Base-by-base conservation (phyloP, 2,888 invertebrate species). In the Rhagonycha lutea region DNA sequence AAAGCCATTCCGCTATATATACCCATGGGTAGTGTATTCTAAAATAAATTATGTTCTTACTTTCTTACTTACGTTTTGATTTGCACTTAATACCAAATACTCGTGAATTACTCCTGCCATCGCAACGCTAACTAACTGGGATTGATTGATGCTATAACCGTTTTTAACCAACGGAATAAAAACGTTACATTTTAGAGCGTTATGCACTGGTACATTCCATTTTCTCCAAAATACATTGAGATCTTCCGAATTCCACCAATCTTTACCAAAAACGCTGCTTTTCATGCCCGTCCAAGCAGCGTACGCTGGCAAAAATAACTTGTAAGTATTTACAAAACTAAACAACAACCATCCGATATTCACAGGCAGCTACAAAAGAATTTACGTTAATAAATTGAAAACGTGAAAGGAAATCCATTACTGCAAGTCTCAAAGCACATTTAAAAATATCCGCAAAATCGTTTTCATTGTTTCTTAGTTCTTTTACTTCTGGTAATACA, bases 41-140 rank as follows among this genome's bases (percentile, higher is more conserved):
- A 26, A 3, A 72, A 75, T 4, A 18, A 18, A 18, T 14, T 0
- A 18, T 12, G 61, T 10, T 62, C 9, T 23, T 11, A 62, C 11
- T 12, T 70, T 14, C n/a, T 18, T 28, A 14, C 9, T n/a, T 24
- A 14, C 70, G 23, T 18, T 32, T 14, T 29, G 4, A 18, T 32
- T 32, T 29, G 4, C 14, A 28, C 18, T 18, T 68, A 11, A 24
- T 73, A 76, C 76, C 61, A 68, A 29, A 68, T 70, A 70, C 12
- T 73, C 73, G 14, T 76, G 76, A 26, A 76, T 14, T 60, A 76
- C 9, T 24, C 76, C 76, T 11, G 73, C 73, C 14, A 76, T 12
- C 4, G 23, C 28, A 71, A 70, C 73, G 1, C 28, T 32, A 70
- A 70, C 12, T 26, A 71, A 23, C 5, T 26, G 67, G 12, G 63